A percentile compares a stretch with the other conserved stretches of the same genome.
Evolutionary conservation across 2,888 invertebrate genomes (phyloP).

Genomic region (Leuctra nigra): DNA sequence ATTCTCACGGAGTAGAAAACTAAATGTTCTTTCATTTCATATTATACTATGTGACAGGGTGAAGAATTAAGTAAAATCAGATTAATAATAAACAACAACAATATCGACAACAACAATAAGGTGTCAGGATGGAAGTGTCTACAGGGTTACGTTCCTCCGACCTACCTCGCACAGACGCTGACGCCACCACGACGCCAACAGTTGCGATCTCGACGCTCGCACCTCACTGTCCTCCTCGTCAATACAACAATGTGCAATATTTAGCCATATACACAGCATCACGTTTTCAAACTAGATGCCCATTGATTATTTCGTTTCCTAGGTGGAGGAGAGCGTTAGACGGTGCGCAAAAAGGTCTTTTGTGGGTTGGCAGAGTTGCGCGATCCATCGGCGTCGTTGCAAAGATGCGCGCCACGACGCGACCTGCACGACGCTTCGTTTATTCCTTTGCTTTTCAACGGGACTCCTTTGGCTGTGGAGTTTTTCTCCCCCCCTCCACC

Average conservation of each 20-base stretch:
- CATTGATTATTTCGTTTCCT: constrained; percentile 26
- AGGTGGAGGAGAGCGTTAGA: constrained; percentile 7
- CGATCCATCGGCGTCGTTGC: neutral
- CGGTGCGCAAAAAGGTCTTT: constrained; percentile 22
- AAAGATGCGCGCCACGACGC: neutral
- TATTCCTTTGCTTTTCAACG: constrained; percentile 18
- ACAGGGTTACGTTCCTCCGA: too few species aligned
- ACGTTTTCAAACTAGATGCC: neutral
- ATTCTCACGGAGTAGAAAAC: too few species aligned
- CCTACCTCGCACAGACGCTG: too few species aligned
- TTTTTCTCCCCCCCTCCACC: constrained; percentile 10
- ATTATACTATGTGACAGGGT: too few species aligned
- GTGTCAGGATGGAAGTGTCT: too few species aligned
- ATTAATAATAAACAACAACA: too few species aligned
- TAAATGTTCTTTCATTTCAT: too few species aligned
- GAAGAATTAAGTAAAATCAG: too few species aligned
- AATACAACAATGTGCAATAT: constrained; percentile 27
- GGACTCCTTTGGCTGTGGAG: constrained; percentile 2
- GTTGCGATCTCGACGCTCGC: neutral
- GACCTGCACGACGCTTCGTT: neutral
- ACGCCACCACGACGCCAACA: neutral
- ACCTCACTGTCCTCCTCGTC: neutral
- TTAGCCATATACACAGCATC: constrained; percentile 19
- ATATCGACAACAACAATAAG: too few species aligned
- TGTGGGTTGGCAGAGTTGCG: neutral